Percentiles rank a stretch among this genome's conserved stretches.
Conservation (phyloP, 2,797 vertebrate genomes). For the Aphelocoma californica region DNA sequence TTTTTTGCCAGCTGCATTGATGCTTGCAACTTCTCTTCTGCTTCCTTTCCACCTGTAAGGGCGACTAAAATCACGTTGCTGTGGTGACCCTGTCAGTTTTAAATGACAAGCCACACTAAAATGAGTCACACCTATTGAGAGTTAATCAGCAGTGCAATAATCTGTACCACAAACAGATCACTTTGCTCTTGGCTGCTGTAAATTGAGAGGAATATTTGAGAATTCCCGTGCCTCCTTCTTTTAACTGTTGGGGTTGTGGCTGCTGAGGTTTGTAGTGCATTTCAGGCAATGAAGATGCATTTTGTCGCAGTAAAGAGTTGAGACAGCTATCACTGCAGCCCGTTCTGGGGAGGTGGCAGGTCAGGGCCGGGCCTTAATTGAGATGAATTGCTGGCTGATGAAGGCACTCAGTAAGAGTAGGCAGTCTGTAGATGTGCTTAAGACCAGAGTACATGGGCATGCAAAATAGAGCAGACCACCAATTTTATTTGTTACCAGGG, state of each 20-base stretch:
- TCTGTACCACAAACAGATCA: neutral
- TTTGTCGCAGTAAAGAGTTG: neutral
- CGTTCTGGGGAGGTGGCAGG: neutral
- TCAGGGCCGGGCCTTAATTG: conserved; percentile 21
- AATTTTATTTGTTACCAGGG: neutral
- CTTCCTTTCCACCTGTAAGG: conserved; percentile 36
- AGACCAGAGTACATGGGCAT: neutral
- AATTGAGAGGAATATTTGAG: neutral
- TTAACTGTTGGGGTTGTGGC: neutral
- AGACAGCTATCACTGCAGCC: neutral
- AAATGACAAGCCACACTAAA: conserved; percentile 18
- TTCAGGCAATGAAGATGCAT: neutral
- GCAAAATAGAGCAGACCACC: neutral
- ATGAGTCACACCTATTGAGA: neutral
- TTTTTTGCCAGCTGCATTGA: neutral
- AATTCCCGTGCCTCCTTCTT: neutral
- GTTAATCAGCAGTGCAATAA: neutral
- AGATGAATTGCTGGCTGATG: conserved; percentile 10
- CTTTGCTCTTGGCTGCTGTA: neutral
- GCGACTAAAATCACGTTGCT: conserved; percentile 42
- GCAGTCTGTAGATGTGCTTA: neutral
- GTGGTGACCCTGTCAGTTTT: conserved; percentile 45
- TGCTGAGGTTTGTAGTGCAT: neutral
- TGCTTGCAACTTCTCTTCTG: neutral
- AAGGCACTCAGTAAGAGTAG: neutral